Evolutionary conservation across 2,888 invertebrate genomes (phyloP), one percentile per base, ranked within the genome.

Genomic region (Asteroscopus sphinx): DNA sequence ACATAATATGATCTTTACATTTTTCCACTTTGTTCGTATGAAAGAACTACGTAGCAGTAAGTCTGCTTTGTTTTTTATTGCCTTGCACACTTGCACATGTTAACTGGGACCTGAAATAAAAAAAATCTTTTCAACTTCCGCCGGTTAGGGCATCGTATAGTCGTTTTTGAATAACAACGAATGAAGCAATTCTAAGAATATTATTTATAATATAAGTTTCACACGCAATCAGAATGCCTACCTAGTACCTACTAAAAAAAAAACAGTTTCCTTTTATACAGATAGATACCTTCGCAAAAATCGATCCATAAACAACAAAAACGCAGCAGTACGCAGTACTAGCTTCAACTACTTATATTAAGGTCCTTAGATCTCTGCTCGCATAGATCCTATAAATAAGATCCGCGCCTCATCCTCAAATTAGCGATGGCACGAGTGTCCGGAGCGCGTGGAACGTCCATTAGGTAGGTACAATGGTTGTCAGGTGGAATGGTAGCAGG

Each of bases 381-480:
- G 30, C 36, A 48, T 21, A 26, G 16, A 21, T 33, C 49, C 39
- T 71, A 62, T 48, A 58, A 54, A 53, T 59, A 60, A 54, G 28
- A 53, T 33, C 35, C 54, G 40, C 39, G 40, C 48, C 30, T 60
- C 62, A 74, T 74, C 53, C 40, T 59, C 58, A 68, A 72, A 83
- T 82, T 76, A 82, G 78, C 71, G 77, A 79, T 79, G 82, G 85
- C 86, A 87, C 87, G 86, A 83, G 84, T 69, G 74, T 70, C 66
- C 68, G 80, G 79, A 74, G 77, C 77, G 81, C 79, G 78, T 80
- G 86, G 87, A 85, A 88, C 88, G 82, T 68, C 83, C 82, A 89
- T 89, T 87, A 87, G 70, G 68, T 87, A 87, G 70, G 68, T 59
- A 78, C 75, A 78, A 80, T 81, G 72, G 76, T 68, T 79, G 73